phyloP scores from a whole-genome alignment of 2,113 vertebrate genomes.

The Callospermophilus lateralis region DNA sequence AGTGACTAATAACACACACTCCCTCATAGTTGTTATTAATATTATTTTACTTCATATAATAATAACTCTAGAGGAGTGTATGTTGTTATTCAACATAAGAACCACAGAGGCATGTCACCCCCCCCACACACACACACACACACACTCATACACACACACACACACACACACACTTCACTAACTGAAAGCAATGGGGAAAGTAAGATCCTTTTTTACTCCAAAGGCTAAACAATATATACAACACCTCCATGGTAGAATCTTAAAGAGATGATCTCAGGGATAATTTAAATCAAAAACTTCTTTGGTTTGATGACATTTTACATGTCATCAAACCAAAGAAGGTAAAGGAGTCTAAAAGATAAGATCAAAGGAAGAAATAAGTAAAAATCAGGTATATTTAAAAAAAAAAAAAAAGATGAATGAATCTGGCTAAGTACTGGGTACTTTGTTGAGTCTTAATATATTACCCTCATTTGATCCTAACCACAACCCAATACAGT shows the following conservation, averaged over 20 bases:
- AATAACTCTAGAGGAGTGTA: too few relatives aligned
- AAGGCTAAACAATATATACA: background rate
- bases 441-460: background rate
- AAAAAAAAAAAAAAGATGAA: background rate
- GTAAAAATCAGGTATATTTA: background rate
- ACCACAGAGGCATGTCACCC: background rate
- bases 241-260: background rate
- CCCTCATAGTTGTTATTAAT: too few relatives aligned
- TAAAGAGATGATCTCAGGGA: background rate
- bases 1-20: background rate
- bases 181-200: background rate
- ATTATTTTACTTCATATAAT: background rate
- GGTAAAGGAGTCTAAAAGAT: background rate
- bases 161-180: too few relatives aligned
- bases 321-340: background rate
- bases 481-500: background rate
- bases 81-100: background rate
- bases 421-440: background rate
- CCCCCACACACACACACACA: too few relatives aligned
- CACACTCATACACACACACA: too few relatives aligned
- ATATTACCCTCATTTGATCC: background rate
- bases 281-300: background rate
- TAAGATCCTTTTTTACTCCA: background rate
- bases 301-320: too few relatives aligned
- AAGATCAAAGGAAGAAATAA: background rate